Base-by-base conservation (phyloP, 2,888 invertebrate species). In the Stomorhina lunata region DNA sequence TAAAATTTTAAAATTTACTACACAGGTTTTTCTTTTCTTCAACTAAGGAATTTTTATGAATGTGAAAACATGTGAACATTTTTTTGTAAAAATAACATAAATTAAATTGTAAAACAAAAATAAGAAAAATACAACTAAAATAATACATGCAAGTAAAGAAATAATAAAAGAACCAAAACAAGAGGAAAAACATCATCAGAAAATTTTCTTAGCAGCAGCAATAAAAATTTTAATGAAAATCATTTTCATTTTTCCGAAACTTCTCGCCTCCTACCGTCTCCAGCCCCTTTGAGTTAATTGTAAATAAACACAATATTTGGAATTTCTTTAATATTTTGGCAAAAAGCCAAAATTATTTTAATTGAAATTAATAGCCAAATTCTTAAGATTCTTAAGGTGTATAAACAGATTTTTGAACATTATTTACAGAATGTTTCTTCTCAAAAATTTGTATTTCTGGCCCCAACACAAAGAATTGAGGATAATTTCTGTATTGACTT, bases 291-390 rank as follows among this genome's bases (percentile, higher is more conserved):
- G 53, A 32, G 72, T 43, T 53, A 45, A 61, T 57, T 77, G 80
- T 77, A 83, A n/a, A n/a, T n/a, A n/a, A 84, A 76, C 75, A 79
- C 22, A 72, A 71, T 79, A 79, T 82, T n/a, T 79, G 82, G 82
- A 83, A 85, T 82, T 84, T 79, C 63, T 75, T 57, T 84, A 79
- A 77, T n/a, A n/a, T 82, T 85, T 75, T 84, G 86, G 86, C 85
- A 59, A 10, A 20, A 4, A 22, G 85, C 86, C 84, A 77, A 63
- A 66, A 73, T 45, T 72, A 84, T 43, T 85, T 83, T 81, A 84
- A 85, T 85, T 80, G 84, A 86, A 85, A 86, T 86, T 86, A 87
- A 87, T 86, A 86, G 85, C 81, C 65, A 83, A 81, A 87, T 87
- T 86, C 85, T 85, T 86, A 72, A 84, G 84, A 87, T 87, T 87